Percentiles rank a stretch among this genome's conserved stretches.
These are phyloP conservation scores for Sibirionetta formosa DNA, from an alignment of 2,797 vertebrate species.

Conservation along the genomic window DNA sequence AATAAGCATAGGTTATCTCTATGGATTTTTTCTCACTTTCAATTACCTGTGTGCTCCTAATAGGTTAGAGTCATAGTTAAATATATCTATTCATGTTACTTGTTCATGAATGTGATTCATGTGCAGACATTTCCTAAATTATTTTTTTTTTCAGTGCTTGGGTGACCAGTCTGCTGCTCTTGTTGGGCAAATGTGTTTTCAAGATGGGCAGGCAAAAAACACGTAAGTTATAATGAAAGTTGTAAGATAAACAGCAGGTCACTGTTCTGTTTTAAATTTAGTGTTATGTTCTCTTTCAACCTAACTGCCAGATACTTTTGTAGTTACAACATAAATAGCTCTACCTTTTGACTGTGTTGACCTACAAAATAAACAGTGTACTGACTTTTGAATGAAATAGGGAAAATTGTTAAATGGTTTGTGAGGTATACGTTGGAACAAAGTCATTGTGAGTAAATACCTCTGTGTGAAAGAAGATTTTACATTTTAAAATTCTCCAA, in stretches of 20 bases:
- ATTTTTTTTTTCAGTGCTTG: conserved; percentile 88
- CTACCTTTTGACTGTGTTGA: not conserved
- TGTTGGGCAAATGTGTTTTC: conserved; percentile 98
- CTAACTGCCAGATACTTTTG: not conserved
- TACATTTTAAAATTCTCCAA: not conserved
- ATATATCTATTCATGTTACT: not conserved
- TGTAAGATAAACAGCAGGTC: not conserved
- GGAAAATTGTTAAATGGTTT: not conserved
- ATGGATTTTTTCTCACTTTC: not conserved
- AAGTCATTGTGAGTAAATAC: not conserved
- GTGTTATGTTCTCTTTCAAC: not conserved
- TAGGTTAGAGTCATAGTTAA: not conserved
- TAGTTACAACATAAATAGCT: not conserved
- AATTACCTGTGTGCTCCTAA: not conserved
- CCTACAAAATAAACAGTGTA: not conserved
- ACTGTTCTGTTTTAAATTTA: not conserved
- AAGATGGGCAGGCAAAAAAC: conserved; percentile 96
- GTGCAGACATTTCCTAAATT: not conserved
- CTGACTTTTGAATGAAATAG: not conserved
- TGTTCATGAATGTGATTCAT: not conserved
- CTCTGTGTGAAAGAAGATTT: not conserved
- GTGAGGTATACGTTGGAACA: not conserved
- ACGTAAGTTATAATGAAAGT: conserved; percentile 85
- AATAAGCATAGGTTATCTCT: not conserved
- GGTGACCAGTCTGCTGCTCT: conserved; percentile 98